phyloP scores from a whole-genome alignment of 2,797 vertebrate species.

The Sphenopsis melanotis region DNA sequence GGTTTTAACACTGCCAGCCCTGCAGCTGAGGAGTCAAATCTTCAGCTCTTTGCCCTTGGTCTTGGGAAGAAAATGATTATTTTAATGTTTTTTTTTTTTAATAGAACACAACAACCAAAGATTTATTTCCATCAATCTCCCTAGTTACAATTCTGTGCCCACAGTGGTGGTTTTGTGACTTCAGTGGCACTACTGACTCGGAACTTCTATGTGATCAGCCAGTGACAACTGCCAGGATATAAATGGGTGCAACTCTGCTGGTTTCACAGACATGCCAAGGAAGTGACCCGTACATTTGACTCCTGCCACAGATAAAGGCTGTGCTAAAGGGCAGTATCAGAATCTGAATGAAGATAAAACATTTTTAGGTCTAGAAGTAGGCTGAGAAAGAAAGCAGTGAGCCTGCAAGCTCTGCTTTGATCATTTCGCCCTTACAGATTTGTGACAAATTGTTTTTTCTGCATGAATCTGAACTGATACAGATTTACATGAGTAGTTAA shows the following conservation, averaged over 20 bases:
- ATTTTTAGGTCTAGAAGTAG: not conserved
- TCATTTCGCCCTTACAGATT: conserved; percentile 21
- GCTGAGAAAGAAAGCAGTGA: not conserved
- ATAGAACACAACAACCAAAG: not conserved
- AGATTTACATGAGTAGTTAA: conserved; percentile 57
- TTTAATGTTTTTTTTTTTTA: not conserved
- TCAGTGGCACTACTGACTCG: not conserved
- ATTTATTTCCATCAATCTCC: not conserved
- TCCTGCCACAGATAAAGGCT: not conserved
- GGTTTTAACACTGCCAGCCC: not conserved
- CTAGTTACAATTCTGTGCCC: not conserved
- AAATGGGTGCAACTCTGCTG: not conserved
- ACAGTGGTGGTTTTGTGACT: not conserved
- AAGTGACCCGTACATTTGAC: not conserved
- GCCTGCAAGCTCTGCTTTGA: conserved; percentile 44
- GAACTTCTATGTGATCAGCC: not conserved
- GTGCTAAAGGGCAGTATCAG: not conserved
- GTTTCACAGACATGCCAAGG: not conserved
- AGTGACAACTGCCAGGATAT: not conserved
- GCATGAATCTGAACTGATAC: conserved; percentile 34
- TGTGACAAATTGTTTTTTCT: conserved; percentile 56
- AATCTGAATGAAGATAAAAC: not conserved
- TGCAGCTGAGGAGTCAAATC: not conserved
- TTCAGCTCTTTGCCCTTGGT: not conserved
- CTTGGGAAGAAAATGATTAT: not conserved